Base-by-base conservation (phyloP, 2,113 vertebrate species). In the Otocyon megalotis region DNA sequence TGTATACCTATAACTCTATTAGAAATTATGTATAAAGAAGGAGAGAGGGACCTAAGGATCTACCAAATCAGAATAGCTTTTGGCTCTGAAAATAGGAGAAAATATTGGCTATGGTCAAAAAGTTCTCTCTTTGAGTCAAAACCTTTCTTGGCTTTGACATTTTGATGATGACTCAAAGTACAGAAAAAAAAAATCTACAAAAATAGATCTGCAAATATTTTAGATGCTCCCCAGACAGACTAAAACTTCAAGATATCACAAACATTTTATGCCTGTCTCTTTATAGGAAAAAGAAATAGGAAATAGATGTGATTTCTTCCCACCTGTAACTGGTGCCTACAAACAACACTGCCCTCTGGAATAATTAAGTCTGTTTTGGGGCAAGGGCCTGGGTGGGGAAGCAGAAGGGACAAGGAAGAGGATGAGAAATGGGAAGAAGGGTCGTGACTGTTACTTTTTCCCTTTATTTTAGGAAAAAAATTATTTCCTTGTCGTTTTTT, bases 201-300 rank as follows among this genome's bases (percentile, higher is more conserved):
- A 92, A 88, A 60, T 19, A 96, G 50, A 79, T 67, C n/a, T 93
- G 35, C 24, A 88, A 62, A 72, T 50, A 32, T 82, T 84, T 90
- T 80, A 93, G 96, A 83, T 94, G 24, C 13, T 95, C 85, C 88
- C 90, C 43, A 84, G 71, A 93, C 35, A 91, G 28, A 92, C 9
- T 19, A 20, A 32, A 81, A 43, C 43, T 69, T 60, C 24, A 50
- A 87, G 90, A 77, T 90, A 81, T 30, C 80, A 69, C 43, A 91
- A 67, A 35, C 1, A 88, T 60, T 80, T 50, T 94, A 62, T n/a
- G 11, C 48, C n/a, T 83, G 10, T 90, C 32, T 80, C 4, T 71
- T 32, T 11, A 28, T 32, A 72, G 37, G 37, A 89, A 94, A 80
- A 89, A 43, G 43, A 69, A 60, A 71, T 54, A 48, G 83, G 35